phyloP scores from a whole-genome alignment of 2,113 vertebrate species.

The Orientallactaga bullata region DNA sequence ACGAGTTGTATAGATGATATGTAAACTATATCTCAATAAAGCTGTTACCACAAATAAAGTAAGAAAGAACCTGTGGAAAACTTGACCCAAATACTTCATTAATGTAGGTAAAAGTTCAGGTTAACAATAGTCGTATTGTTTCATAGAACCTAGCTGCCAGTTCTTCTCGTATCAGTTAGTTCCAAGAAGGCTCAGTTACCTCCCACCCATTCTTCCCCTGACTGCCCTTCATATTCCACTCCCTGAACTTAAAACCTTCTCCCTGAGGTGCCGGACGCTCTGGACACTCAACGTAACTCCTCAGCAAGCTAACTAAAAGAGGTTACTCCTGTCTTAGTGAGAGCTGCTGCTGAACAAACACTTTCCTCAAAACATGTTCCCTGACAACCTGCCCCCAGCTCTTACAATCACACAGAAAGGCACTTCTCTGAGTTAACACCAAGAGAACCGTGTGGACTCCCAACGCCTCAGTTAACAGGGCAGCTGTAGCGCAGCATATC shows the following conservation, averaged over 20 bases:
- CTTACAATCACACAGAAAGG: neutral
- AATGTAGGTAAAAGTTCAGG: constrained; percentile 49
- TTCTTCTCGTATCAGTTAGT: constrained; percentile 39
- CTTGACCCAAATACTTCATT: constrained; percentile 8
- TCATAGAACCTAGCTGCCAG: neutral
- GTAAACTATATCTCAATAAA: constrained; percentile 30
- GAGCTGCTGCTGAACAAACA: neutral
- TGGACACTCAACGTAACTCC: neutral
- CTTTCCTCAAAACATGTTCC: neutral
- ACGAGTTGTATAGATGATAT: neutral
- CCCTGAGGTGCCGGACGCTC: neutral
- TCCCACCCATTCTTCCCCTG: neutral
- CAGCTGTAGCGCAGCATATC: neutral
- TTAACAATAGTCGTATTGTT: constrained; percentile 31
- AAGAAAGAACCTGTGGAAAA: constrained; percentile 25
- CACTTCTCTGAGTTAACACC: neutral
- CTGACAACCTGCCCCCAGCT: neutral
- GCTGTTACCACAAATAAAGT: neutral
- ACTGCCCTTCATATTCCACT: neutral
- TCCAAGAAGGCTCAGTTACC: neutral
- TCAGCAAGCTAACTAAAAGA: constrained; percentile 17
- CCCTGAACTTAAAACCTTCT: neutral
- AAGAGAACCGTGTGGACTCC: neutral
- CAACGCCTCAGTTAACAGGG: neutral
- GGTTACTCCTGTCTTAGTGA: no score